Evolutionary conservation across 2,888 invertebrate species (phyloP).

Genomic region (Apamea anceps): DNA sequence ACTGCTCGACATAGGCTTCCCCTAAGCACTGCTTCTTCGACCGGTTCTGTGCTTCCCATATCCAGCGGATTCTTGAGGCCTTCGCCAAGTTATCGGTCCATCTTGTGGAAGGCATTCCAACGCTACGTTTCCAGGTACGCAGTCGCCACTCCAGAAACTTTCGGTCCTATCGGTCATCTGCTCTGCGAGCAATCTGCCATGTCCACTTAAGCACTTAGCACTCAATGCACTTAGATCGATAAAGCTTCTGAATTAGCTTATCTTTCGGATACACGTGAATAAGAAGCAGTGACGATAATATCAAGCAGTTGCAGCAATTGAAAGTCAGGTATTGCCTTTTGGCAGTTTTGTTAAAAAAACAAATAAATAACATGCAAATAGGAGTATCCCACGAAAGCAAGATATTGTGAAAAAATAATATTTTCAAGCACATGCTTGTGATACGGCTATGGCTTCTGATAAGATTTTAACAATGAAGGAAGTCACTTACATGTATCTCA

Average conservation of each 20-base stretch:
- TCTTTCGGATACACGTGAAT: neutral
- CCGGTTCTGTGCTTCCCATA: neutral
- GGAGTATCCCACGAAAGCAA: neutral
- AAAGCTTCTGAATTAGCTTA: neutral
- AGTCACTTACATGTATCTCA: slow-evolving; percentile 83
- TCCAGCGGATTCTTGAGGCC: neutral
- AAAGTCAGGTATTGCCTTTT: neutral
- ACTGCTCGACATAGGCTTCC: neutral
- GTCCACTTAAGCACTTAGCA: no score
- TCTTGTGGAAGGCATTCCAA: neutral
- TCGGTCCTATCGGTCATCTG: neutral
- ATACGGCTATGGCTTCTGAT: neutral
- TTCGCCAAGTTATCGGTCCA: neutral
- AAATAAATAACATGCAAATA: neutral
- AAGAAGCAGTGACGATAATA: neutral
- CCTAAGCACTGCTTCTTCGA: neutral
- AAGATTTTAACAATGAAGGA: no score
- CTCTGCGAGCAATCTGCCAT: no score
- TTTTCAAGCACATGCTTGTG: neutral
- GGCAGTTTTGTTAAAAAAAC: neutral
- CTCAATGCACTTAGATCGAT: neutral
- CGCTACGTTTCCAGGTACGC: neutral
- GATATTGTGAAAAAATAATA: neutral
- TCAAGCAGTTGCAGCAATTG: neutral
- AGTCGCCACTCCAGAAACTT: neutral